Base-by-base conservation (phyloP, 2,888 invertebrate genomes). In the Limnephilus auricula region DNA sequence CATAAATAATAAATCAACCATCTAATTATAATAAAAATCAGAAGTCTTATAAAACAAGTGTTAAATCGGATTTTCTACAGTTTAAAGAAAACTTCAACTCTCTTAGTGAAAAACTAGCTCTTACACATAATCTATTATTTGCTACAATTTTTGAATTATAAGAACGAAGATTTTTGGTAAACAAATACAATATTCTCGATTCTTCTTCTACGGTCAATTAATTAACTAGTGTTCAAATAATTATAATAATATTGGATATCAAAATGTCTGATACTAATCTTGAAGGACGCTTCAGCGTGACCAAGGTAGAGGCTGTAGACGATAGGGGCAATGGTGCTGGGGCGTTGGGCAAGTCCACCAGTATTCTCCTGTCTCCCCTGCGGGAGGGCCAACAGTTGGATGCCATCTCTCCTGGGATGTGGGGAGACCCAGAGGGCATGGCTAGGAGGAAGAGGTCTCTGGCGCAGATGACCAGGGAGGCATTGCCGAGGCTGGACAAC, bases 401-500 rank as follows among this genome's bases (percentile, higher is more conserved):
- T 30, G 15, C 94, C 94, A 93, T 94, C 94, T 88, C 94, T 94
- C 0, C 94, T 94, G 89, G 79, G 32, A 9, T 30, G 32, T 79
- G 50, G 79, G 40, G 82, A 32, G 89, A 82, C 80, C 50, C 65
- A 18, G 96, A 96, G 87, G 95, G 95, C 0, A 95, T 95, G 30
- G 95, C 95, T 95, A 94, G 95, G 50, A 94, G 97, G 92, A 96
- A 96, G 93, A 94, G 96, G 37, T 97, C 97, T 2, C 94, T 97
- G 93, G 97, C 97, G 2, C 97, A 97, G 93, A 95, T 98, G 91
- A 97, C 97, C 0, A 96, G 97, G 93, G 98, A 98, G 94, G 97
- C 98, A 1, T 94, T 98, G 79, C 98, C 98, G 0, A 96, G 98
- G 91, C 96, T 98, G 95, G 98, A 98, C 94, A 98, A 98, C 94